Evolutionary conservation across 2,113 vertebrate genomes (phyloP), one percentile per base, ranked within the genome.

Genomic region (Terrapene triunguis): DNA sequence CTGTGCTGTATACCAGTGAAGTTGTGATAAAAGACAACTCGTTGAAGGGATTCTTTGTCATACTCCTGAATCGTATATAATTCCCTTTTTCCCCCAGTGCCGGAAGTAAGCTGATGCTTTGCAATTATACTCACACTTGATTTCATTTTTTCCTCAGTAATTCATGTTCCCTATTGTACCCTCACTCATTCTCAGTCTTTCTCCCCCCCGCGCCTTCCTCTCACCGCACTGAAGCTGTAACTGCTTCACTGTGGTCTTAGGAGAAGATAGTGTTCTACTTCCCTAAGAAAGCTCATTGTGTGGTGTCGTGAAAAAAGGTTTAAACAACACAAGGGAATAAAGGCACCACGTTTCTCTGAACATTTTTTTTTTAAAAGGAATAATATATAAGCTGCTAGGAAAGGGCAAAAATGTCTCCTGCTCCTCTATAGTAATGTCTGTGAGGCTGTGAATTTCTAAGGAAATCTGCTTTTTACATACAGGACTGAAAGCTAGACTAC

Each of bases 1-100:
- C 50, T 9, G 9, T 47, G 89, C 93, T 88, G 78, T 57, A 10
- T n/a, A 93, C 89, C 89, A 94, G 94, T 80, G 79, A 96, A 96
- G 95, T 92, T 96, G 89, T 87, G 95, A 95, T 96, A 91, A 96
- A 97, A 95, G 95, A 74, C 95, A 91, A 96, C 95, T 89, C 96
- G 82, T 96, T 97, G 96, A 97, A 97, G 91, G 93, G 92, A 86
- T 95, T 88, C 91, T 96, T 96, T 97, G 82, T 96, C 93, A 96
- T 85, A 9, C 88, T 96, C 85, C 87, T 4, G 65, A 89, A 95
- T 94, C 90, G 97, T 90, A 94, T 90, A 13, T 88, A 50, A 82
- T 97, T 89, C 89, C 27, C 74, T 83, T 95, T 89, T 76, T 89
- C 12, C 80, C 89, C 90, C 1, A 3, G 85, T 81, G 82, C 87